These are phyloP conservation scores for Phalloptychus januarius DNA, from an alignment of 2,797 vertebrate genomes.

Conservation along the genomic window DNA sequence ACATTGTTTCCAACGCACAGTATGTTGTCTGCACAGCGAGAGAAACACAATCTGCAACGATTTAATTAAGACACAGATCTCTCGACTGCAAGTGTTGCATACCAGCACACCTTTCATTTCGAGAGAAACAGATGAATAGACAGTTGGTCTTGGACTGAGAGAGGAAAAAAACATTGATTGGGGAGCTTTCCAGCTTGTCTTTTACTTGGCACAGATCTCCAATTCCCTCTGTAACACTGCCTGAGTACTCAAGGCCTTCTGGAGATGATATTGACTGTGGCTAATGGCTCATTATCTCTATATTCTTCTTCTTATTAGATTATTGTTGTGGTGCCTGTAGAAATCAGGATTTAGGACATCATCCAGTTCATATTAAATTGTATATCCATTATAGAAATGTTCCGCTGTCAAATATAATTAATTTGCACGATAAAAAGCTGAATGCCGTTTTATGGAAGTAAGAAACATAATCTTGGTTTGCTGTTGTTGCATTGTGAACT, in stretches of 20 bases:
- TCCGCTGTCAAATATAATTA: conserved; percentile 26
- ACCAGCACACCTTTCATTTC: conserved; percentile 79
- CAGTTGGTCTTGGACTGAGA: conserved; percentile 80
- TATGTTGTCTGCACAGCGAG: conserved; percentile 61
- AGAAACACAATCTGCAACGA: conserved; percentile 73
- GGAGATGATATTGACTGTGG: conserved; percentile 74
- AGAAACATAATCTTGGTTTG: conserved; percentile 6
- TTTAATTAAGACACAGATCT: conserved; percentile 78
- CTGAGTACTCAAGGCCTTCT: conserved; percentile 74
- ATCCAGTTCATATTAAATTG: conserved; percentile 43
- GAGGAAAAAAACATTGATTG: conserved; percentile 79
- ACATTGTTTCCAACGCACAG: conserved; percentile 64
- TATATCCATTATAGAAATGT: conserved; percentile 35
- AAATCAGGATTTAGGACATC: conserved; percentile 46
- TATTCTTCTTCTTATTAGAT: conserved; percentile 67
- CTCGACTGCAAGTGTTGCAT: conserved; percentile 72
- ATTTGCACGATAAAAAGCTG: conserved; percentile 7
- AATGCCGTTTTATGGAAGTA: conserved; percentile 3
- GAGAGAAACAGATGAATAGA: conserved; percentile 81
- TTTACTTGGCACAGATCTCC: conserved; percentile 77
- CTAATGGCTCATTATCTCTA: conserved; percentile 78
- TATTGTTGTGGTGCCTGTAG: conserved; percentile 55
- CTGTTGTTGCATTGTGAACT: conserved; percentile 11
- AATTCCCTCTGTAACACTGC: conserved; percentile 68
- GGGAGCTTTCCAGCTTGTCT: conserved; percentile 80